These are phyloP conservation scores for Synanthedon formicaeformis DNA, from an alignment of 2,888 invertebrate genomes.

Conservation along the genomic window DNA sequence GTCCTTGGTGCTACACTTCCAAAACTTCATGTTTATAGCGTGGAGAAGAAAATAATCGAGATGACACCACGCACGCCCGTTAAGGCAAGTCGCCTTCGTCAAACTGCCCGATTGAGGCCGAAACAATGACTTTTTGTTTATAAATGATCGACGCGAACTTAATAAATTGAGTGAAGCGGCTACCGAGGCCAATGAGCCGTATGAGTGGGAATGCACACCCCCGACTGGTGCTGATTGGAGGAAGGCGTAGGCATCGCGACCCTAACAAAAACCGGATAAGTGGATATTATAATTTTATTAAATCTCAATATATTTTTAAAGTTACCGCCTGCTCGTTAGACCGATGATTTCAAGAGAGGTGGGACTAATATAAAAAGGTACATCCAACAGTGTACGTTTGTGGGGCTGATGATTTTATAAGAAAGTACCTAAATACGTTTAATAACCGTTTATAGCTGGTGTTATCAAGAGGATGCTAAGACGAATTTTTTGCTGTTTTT, in stretches of 20 bases:
- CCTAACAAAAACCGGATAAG: not conserved
- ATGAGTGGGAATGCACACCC: constrained; percentile 50
- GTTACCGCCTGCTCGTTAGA: too few relatives aligned
- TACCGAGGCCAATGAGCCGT: constrained; percentile 41
- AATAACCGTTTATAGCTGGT: too few relatives aligned
- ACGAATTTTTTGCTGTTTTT: too few relatives aligned
- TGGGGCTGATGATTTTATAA: too few relatives aligned
- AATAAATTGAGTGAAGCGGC: constrained; percentile 51
- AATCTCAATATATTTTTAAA: too few relatives aligned
- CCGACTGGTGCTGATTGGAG: constrained; percentile 29
- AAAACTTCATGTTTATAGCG: constrained; percentile 50
- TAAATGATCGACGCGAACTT: constrained; percentile 55
- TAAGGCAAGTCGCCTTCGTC: constrained; percentile 47
- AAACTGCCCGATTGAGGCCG: constrained; percentile 52
- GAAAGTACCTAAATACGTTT: too few relatives aligned
- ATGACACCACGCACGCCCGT: constrained; percentile 43
- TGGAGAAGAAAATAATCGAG: constrained; percentile 24
- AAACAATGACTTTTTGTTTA: constrained; percentile 69
- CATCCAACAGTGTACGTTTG: too few relatives aligned
- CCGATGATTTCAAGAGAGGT: too few relatives aligned
- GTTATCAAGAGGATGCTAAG: too few relatives aligned
- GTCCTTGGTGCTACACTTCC: constrained; percentile 51
- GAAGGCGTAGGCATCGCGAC: constrained; percentile 48
- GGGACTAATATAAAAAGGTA: too few relatives aligned
- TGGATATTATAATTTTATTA: too few relatives aligned